A percentile compares a stretch with the other conserved stretches of the same genome.
phyloP scores from a whole-genome alignment of 1,140 invertebrate species.

The Yoshiicerus persimilis region DNA sequence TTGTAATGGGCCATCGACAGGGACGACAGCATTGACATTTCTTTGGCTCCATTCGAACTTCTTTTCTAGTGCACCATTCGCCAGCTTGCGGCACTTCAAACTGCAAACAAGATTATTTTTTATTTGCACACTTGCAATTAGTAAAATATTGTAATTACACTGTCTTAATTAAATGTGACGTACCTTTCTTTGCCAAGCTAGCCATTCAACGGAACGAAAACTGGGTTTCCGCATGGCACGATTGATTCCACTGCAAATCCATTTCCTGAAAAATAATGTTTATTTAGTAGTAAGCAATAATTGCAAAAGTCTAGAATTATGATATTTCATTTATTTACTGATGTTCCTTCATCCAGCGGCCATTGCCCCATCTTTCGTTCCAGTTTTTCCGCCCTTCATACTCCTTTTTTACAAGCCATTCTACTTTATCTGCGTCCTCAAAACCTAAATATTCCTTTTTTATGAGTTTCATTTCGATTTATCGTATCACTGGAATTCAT shows the following conservation, averaged over 20 bases:
- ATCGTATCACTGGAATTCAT: too few relatives aligned
- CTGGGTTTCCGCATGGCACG: slow-evolving; percentile 42
- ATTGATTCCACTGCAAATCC: slow-evolving; percentile 35
- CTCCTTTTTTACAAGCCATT: slow-evolving; percentile 34
- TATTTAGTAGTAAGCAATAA: neutral
- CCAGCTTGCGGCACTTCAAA: slow-evolving; percentile 31
- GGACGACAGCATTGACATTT: slow-evolving; percentile 25
- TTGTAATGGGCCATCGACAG: slow-evolving; percentile 38
- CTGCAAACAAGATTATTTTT: neutral
- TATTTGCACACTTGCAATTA: too few relatives aligned
- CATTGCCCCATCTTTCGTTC: slow-evolving; percentile 25
- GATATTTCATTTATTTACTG: neutral
- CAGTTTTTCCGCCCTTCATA: slow-evolving; percentile 30
- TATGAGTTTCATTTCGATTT: too few relatives aligned
- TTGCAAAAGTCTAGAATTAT: neutral
- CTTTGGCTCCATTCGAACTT: slow-evolving; percentile 19
- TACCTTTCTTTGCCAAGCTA: slow-evolving; percentile 28
- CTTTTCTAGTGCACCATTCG: slow-evolving; percentile 32
- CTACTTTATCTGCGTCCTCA: slow-evolving; percentile 21
- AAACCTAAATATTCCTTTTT: slow-evolving; percentile 31
- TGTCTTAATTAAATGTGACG: neutral
- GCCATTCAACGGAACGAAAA: slow-evolving; percentile 34
- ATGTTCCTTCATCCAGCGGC: slow-evolving; percentile 25
- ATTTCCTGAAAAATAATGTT: slow-evolving; percentile 23
- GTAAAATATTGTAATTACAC: neutral